These are phyloP conservation scores for Drosophila eohydei DNA, from an alignment of 2,888 invertebrate genomes.

Conservation along the genomic window DNA sequence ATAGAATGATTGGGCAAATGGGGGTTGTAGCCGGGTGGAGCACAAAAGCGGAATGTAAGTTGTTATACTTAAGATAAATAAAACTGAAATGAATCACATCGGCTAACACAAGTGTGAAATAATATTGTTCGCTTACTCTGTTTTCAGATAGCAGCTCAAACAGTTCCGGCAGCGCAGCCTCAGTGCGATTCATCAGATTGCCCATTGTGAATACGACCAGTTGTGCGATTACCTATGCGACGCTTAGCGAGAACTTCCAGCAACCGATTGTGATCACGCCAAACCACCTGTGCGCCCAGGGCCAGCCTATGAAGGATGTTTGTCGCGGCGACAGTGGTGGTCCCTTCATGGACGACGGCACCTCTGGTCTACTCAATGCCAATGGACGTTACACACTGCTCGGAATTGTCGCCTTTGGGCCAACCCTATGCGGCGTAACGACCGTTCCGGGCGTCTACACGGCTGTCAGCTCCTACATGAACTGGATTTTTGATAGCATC, in stretches of 20 bases:
- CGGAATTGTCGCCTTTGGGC: slow-evolving; percentile 84
- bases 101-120: background rate
- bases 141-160: slow-evolving; percentile 29
- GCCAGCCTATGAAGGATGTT: slow-evolving; percentile 84
- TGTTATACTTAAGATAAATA: background rate
- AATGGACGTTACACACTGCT: slow-evolving; percentile 74
- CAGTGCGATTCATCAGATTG: slow-evolving; percentile 85
- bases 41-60: slow-evolving; percentile 87
- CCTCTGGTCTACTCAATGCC: slow-evolving; percentile 59
- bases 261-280: slow-evolving; percentile 84
- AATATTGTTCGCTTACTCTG: slow-evolving; percentile 11
- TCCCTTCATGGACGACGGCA: slow-evolving; percentile 83
- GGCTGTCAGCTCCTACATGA: slow-evolving; percentile 82
- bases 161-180: slow-evolving; percentile 36
- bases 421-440: slow-evolving; percentile 82
- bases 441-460: slow-evolving; percentile 85
- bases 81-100: slow-evolving; percentile 16
- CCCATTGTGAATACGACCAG: slow-evolving; percentile 84
- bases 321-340: slow-evolving; percentile 85
- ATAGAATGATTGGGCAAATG: slow-evolving; percentile 85
- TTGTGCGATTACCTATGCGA: slow-evolving; percentile 84
- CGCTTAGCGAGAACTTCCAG: slow-evolving; percentile 84
- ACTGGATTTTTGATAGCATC: slow-evolving; percentile 82
- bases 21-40: slow-evolving; percentile 92
- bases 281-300: slow-evolving; percentile 84